Base-by-base conservation (phyloP, 2,797 vertebrate species). In the Sardinella longiceps region DNA sequence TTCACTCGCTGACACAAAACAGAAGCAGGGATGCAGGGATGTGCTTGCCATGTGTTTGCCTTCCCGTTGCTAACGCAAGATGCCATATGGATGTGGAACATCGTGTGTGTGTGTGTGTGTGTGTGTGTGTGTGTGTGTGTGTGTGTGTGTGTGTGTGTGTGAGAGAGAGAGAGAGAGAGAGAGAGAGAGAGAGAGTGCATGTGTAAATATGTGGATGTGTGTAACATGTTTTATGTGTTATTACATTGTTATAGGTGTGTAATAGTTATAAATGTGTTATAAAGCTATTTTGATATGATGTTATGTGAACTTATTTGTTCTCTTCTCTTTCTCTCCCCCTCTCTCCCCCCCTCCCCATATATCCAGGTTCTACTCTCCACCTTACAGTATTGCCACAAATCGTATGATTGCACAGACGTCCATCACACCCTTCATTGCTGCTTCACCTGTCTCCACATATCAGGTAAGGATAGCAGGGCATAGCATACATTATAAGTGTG, bases 351-450 rank as follows among this genome's bases (percentile, higher is more conserved):
- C 15, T 58, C 43, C n/a, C n/a, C n/a, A n/a, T n/a, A n/a, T n/a
- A n/a, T n/a, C n/a, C 11, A 30, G 28, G 63, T 37, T 70, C 63
- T 70, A 30, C 30, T 37, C 30, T 30, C 37, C 63, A 14, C 63
- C 63, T 2, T 70, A 99, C 96, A 98, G 97, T 95, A 97, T 98
- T 93, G 96, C 97, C 95, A 97, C 98, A 95, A 99, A 98, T 95
- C 97, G 98, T 95, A 99, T 99, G 98, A 98, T 99, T 93, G 96
- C 98, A 95, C 98, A 98, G 96, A 97, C 97, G 95, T 98, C 97
- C 93, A 96, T 99, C 96, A 97, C 97, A 83, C 98, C 98, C 92
- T 98, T 98, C 96, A 98, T 98, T 95, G 97, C 97, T 96, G 97
- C 98, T 95, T 98, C 98, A 92, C 97, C 98, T 89, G 96, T 98